A percentile compares a stretch with the other conserved stretches of the same genome.
Conservation (phyloP, 2,113 vertebrate genomes). For the Cavia aperea region DNA sequence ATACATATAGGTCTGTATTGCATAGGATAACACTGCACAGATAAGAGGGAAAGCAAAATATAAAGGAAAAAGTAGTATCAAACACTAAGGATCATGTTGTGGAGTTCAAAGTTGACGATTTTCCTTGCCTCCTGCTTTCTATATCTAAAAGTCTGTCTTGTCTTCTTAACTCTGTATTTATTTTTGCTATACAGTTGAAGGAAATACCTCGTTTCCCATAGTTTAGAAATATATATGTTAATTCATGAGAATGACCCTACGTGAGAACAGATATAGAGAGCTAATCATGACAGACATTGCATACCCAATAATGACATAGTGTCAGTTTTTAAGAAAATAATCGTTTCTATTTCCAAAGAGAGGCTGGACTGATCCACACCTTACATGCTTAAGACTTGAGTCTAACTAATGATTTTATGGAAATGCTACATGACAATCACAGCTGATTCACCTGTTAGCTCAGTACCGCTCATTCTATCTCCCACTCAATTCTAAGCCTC, state of each 20-base stretch:
- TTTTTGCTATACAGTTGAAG: slow-evolving; percentile 37
- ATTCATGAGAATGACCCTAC: background rate
- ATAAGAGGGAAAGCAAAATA: background rate
- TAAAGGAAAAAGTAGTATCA: background rate
- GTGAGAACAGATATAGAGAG: background rate
- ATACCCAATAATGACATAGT: background rate
- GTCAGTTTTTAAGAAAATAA: background rate
- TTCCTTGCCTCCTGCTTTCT: background rate
- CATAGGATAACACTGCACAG: background rate
- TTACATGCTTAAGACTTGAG: background rate
- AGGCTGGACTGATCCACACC: background rate
- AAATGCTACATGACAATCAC: background rate
- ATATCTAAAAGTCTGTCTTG: background rate
- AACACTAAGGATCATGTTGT: background rate
- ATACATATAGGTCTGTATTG: background rate
- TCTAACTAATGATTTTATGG: background rate
- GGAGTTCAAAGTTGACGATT: background rate
- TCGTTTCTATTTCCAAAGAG: background rate
- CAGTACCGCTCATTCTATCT: background rate
- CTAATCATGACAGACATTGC: slow-evolving; percentile 30
- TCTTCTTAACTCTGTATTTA: background rate
- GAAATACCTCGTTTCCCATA: background rate
- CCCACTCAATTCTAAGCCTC: background rate
- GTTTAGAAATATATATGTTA: background rate
- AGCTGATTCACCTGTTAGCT: too few relatives aligned